Base-by-base conservation (phyloP, 1,140 invertebrate genomes). In the Caenorhabditis latens region DNA sequence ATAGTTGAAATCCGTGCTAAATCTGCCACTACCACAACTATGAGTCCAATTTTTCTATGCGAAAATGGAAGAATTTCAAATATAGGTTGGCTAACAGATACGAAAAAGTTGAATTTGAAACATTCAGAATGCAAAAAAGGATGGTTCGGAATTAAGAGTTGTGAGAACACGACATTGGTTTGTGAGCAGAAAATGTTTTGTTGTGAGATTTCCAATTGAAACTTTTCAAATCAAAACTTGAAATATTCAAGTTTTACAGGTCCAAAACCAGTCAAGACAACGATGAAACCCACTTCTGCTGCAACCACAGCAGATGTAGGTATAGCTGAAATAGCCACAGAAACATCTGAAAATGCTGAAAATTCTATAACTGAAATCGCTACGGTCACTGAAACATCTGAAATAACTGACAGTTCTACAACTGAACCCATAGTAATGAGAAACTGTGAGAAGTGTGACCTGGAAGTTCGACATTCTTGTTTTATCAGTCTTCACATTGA, bases 41-140 rank as follows among this genome's bases (percentile, higher is more conserved):
- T 58, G 50, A 14, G 1, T 16, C 6, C 61, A 9, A 40, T 4
- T 13, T 65, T 65, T 16, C 24, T 32, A 3, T 65, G 61, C n/a
- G 1, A 65, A 42, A 65, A 65, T 65, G 61, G 61, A 13, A 24
- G 40, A 42, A 65, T 65, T 40, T 65, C 61, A 11, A 65, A 1
- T 32, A 65, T 65, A 40, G 61, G 61, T 65, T 11, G 1, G 21
- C 40, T 42, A 7, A 65, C 2, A 13, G 9, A 65, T 65, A 2
- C 11, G 3, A 24, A 65, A 42, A 13, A 9, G 9, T 65, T 65
- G 11, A 9, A 11, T 65, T 65, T 40, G 1, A n/a, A 13, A 16
- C 13, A 32, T 65, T 65, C 21, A 65, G 61, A 32, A 42, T 65
- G 61, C 32, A 65, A 65, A 65, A 65, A 65, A 65, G 24, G 61